Conservation (phyloP, 2,113 vertebrate species). For the Chionis minor region DNA sequence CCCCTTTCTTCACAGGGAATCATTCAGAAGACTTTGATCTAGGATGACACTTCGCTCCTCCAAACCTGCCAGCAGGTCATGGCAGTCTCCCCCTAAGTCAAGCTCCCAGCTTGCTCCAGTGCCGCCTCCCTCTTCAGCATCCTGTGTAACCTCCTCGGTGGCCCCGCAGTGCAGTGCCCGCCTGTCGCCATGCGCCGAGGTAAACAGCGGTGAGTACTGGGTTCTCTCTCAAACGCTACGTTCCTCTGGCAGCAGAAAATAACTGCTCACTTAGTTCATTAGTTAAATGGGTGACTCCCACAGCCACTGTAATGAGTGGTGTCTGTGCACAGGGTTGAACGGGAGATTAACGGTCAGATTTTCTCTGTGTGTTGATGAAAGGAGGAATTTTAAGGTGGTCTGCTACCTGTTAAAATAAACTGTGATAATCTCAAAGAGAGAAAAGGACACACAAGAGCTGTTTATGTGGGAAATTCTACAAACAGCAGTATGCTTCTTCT, state of each 20-base stretch:
- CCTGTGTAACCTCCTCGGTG: accelerated
- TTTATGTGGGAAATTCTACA: background rate
- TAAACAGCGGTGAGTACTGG: background rate
- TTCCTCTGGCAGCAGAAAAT: background rate
- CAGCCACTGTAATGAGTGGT: background rate
- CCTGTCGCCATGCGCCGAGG: background rate
- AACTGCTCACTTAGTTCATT: background rate
- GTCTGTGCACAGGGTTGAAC: background rate
- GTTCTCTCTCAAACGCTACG: background rate
- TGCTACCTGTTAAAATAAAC: background rate
- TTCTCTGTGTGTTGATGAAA: background rate
- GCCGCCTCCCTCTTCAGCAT: background rate
- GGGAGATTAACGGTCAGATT: background rate
- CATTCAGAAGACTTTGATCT: background rate
- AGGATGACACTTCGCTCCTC: background rate
- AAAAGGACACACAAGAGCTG: background rate
- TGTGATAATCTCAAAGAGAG: background rate
- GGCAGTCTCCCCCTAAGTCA: background rate
- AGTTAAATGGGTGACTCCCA: background rate
- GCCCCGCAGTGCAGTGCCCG: no score
- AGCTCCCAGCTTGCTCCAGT: accelerated
- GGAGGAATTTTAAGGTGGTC: background rate
- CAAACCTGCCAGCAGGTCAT: background rate
- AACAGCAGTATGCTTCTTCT: background rate
- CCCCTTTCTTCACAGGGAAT: background rate